Conservation (phyloP, 2,888 invertebrate species). For the Ypsolopha scabrella region DNA sequence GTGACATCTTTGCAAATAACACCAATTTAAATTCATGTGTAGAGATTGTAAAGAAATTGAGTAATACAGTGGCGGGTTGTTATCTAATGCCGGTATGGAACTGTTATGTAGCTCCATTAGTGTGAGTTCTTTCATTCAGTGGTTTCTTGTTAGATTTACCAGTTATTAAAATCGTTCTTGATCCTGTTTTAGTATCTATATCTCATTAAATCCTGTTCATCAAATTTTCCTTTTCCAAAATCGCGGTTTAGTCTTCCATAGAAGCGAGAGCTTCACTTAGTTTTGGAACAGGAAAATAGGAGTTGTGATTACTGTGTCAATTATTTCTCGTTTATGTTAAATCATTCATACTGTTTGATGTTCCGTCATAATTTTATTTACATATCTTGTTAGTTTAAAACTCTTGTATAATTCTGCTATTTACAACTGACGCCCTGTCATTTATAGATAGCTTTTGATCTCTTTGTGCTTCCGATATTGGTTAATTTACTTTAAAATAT, state of each 20-base stretch:
- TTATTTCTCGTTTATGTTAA: slow-evolving; percentile 45
- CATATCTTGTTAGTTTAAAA: slow-evolving; percentile 48
- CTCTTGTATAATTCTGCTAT: slow-evolving; percentile 41
- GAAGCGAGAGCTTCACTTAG: slow-evolving; percentile 53
- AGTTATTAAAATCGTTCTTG: background rate
- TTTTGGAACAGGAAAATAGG: slow-evolving; percentile 54
- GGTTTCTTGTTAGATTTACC: background rate
- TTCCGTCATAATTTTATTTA: too few relatives aligned
- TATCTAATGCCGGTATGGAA: background rate
- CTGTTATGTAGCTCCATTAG: background rate
- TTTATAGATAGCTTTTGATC: too few relatives aligned
- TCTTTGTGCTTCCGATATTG: too few relatives aligned
- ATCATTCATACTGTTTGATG: too few relatives aligned
- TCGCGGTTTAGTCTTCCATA: slow-evolving; percentile 55
- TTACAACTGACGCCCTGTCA: too few relatives aligned
- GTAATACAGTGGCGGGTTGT: slow-evolving; percentile 26
- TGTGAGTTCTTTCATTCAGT: background rate
- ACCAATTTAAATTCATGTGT: slow-evolving; percentile 56
- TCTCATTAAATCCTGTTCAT: background rate
- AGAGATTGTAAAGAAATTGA: slow-evolving; percentile 39
- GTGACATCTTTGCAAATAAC: slow-evolving; percentile 42
- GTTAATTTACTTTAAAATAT: too few relatives aligned
- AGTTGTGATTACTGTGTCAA: slow-evolving; percentile 70
- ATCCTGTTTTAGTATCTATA: background rate
- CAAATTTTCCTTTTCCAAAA: background rate